A percentile compares a stretch with the other conserved stretches of the same genome.
phyloP scores from a whole-genome alignment of 2,113 vertebrate species.

The Steatornis caripensis region DNA sequence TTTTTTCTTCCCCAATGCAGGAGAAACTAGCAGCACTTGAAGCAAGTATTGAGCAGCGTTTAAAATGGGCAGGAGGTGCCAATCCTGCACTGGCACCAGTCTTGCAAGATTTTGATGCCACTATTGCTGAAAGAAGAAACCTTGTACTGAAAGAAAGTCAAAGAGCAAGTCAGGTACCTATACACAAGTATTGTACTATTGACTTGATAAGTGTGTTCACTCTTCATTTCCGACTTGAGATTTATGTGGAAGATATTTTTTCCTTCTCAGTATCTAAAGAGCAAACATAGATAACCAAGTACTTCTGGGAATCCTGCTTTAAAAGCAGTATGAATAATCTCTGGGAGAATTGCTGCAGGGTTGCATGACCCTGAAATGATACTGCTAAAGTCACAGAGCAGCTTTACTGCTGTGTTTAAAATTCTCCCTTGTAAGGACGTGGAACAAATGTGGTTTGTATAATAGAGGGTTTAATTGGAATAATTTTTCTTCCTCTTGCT shows the following conservation, averaged over 20 bases:
- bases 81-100: slow-evolving; percentile 94
- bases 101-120: slow-evolving; percentile 97
- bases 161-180: slow-evolving; percentile 88
- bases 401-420: not conserved
- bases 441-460: not conserved
- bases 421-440: not conserved
- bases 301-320: not conserved
- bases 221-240: not conserved
- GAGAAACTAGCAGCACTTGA: slow-evolving; percentile 92
- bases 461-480: not conserved
- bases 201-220: not conserved
- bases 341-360: not conserved
- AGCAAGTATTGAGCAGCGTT: slow-evolving; percentile 95
- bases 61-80: slow-evolving; percentile 97
- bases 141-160: slow-evolving; percentile 92
- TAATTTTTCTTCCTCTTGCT: not conserved
- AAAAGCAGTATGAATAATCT: not conserved
- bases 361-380: not conserved
- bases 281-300: not conserved
- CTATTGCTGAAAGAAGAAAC: slow-evolving; percentile 90
- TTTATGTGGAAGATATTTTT: not conserved
- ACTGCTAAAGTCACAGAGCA: not conserved
- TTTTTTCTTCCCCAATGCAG: slow-evolving; percentile 58
- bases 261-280: not conserved
- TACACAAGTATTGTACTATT: not conserved